Base-by-base conservation (phyloP, 2,113 vertebrate species). In the Aplodontia rufa region DNA sequence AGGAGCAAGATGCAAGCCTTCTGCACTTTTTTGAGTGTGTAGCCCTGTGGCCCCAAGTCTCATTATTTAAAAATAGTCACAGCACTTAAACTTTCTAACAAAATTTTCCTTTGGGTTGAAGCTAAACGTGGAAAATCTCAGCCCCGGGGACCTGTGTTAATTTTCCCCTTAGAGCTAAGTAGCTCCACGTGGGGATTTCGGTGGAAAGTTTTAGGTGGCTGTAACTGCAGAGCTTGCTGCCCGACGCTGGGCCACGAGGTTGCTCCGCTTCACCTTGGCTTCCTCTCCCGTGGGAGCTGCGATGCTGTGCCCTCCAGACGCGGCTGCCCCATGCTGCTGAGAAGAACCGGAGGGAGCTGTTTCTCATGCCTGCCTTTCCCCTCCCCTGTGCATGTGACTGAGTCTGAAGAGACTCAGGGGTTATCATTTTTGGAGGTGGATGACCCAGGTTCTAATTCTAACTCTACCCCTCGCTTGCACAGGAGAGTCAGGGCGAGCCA, bases 1-100 rank as follows among this genome's bases (percentile, higher is more conserved):
- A 19, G 85, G 26, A 40, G 42, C 47, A 53, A 28, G 40, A 35
- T 3, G 28, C 8, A 9, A 32, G 37, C 9, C n/a, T 37, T 32
- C 35, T 49, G 89, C 12, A 40, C 55, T 37, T 62, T n/a, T 42
- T 8, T 0, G 9, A 11, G 32, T 1, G 40, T 8, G 51, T 55
- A 71, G 68, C 88, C 49, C 64, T 1, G 24, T 55, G 83, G 62
- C 90, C 55, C 30, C 2, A 4, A 26, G 90, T 83, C 92, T 97
- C 91, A 28, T 86, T 94, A 79, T 80, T 96, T 96, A 97, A 96
- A 97, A 97, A 96, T 96, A 97, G 93, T 84, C 91, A 37, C 53
- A 72, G 62, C 72, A 72, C 75, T 94, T 64, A 92, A 97, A 97
- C 97, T 97, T 98, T 98, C 97, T 94, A 97, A 96, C 96, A 98